A percentile compares a stretch with the other conserved stretches of the same genome.
These are phyloP conservation scores for Spondyliosoma cantharus DNA, from an alignment of 2,797 vertebrate genomes.

Conservation along the genomic window DNA sequence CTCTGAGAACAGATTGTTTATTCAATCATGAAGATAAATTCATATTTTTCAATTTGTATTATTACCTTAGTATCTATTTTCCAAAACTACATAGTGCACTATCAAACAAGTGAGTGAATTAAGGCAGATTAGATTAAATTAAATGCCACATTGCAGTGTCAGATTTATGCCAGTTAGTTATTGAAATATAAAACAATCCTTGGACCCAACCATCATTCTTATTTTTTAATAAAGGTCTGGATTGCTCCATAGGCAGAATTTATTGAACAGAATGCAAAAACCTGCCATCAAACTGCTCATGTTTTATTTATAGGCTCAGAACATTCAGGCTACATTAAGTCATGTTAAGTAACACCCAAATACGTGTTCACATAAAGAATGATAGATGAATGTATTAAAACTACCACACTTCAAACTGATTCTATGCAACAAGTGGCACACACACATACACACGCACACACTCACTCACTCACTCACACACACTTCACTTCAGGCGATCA, in stretches of 20 bases:
- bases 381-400: neutral
- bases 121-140: neutral
- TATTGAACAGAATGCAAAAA: slow-evolving; percentile 1
- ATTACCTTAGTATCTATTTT: too few species aligned
- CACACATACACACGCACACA: too few species aligned
- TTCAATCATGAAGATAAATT: too few species aligned
- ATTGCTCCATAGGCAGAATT: neutral
- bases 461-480: too few species aligned
- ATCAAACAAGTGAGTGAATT: too few species aligned
- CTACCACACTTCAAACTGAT: neutral
- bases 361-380: neutral
- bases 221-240: neutral
- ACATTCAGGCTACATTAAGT: neutral
- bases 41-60: too few species aligned
- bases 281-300: neutral
- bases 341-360: neutral
- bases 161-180: neutral
- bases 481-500: neutral
- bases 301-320: neutral
- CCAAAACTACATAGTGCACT: too few species aligned
- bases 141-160: neutral
- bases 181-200: neutral
- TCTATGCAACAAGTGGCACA: slow-evolving; percentile 15
- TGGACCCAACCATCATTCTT: neutral
- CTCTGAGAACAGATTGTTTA: too few species aligned